phyloP scores from a whole-genome alignment of 2,797 vertebrate species.

The Phalloptychus januarius region DNA sequence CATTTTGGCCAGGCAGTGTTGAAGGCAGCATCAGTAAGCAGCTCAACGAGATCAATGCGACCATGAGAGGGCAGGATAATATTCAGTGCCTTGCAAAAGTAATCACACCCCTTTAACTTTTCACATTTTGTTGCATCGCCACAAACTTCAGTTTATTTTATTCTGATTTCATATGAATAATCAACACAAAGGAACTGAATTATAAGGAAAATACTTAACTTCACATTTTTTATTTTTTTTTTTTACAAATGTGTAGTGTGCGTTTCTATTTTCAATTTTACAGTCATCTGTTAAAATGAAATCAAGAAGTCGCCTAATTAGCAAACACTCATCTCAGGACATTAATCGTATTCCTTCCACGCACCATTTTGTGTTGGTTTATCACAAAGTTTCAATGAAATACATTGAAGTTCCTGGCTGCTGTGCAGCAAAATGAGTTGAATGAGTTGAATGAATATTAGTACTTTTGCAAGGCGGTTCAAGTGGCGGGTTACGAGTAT shows the following conservation, averaged over 20 bases:
- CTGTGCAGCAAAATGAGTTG: not conserved
- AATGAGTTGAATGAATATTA: not conserved
- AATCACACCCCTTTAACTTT: not conserved
- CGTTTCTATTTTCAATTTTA: not conserved
- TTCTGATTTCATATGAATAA: not conserved
- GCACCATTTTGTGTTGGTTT: not conserved
- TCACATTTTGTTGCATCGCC: not conserved
- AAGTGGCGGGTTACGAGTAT: conserved; percentile 13
- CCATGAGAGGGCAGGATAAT: conserved; percentile 34
- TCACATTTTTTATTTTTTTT: not conserved
- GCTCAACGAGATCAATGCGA: conserved; percentile 40
- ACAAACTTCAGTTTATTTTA: not conserved
- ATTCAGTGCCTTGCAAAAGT: not conserved
- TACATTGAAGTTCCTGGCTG: not conserved
- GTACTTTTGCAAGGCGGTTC: not conserved
- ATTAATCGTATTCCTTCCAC: not conserved
- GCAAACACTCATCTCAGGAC: not conserved
- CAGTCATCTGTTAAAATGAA: not conserved
- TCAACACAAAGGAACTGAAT: not conserved
- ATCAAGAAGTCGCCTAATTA: not conserved
- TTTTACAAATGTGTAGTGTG: not conserved
- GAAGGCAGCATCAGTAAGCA: conserved; percentile 45
- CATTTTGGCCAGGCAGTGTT: not conserved
- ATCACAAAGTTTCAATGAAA: not conserved
- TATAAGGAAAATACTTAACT: not conserved